Evolutionary conservation across 2,888 invertebrate species (phyloP), one percentile per base, ranked within the genome.

Genomic region (Sepioteuthis lessoniana): DNA sequence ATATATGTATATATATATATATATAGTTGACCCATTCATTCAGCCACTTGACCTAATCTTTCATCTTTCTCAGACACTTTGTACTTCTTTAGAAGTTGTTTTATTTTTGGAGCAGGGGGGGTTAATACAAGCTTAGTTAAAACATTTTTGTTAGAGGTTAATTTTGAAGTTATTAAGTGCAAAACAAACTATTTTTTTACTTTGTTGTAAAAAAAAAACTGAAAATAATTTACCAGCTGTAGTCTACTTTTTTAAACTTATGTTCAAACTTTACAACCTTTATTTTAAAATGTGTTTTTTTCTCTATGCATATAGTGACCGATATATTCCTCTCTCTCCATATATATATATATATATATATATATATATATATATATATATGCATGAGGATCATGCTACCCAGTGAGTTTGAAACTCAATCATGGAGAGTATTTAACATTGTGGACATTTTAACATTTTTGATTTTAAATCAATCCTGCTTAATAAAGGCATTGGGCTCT

Each of bases 31-130:
- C n/a, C 76, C 76, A 76, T 76, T 76, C 76, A n/a, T n/a, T 76
- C n/a, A 76, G 16, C 10, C 25, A 76, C 76, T 35, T 76, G 76
- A 76, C n/a, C n/a, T 76, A 35, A 76, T 76, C 76, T 76, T 76
- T 76, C 76, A 76, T 76, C n/a, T 76, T 76, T 76, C 76, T 76
- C n/a, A 76, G n/a, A 76, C n/a, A 76, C n/a, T 76, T 76, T 76
- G 76, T 76, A 35, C 13, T 76, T 35, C 5, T n/a, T 76, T 19
- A 76, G n/a, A 35, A n/a, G n/a, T 76, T 35, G 10, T 76, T 25
- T 1, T 55, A 0, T 21, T 47, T 19, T 50, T 50, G 8, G 5
- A 31, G 3, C 1, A 8, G 60, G 1, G 25, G 31, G 28, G 7
- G 31, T 10, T 25, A 16, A n/a, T 76, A 16, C 76, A 35, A n/a